These are phyloP conservation scores for Anarrhichthys ocellatus DNA, from an alignment of 2,113 vertebrate genomes.

Conservation along the genomic window DNA sequence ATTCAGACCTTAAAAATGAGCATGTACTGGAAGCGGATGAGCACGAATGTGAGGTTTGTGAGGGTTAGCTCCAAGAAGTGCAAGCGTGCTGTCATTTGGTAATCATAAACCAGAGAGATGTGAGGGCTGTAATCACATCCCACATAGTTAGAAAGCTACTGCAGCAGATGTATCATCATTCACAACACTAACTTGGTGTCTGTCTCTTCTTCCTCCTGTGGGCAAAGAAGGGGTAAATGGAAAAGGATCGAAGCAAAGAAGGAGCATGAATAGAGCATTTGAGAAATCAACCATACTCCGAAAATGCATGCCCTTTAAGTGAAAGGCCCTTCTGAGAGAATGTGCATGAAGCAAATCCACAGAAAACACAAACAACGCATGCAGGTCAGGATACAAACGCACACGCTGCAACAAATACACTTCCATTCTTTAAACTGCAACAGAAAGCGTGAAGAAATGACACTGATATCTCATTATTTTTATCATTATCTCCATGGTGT, in stretches of 20 bases:
- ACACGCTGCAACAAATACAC: constrained; percentile 5
- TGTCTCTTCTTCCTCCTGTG: constrained; percentile 71
- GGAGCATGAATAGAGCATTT: constrained; percentile 22
- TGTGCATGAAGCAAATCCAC: constrained; percentile 36
- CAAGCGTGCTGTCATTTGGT: constrained; percentile 52
- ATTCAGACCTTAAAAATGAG: constrained; percentile 39
- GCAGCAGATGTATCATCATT: constrained; percentile 52
- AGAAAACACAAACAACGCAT: constrained; percentile 44
- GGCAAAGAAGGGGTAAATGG: constrained; percentile 53
- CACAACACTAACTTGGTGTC: constrained; percentile 80
- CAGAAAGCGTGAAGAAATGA: background rate
- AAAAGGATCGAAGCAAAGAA: constrained; percentile 49
- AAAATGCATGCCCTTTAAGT: constrained; percentile 15
- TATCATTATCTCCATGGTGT: background rate
- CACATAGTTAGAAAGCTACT: constrained; percentile 56
- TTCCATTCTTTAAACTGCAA: background rate
- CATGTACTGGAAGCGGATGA: constrained; percentile 26
- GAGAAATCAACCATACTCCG: constrained; percentile 13
- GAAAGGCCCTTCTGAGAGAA: constrained; percentile 63
- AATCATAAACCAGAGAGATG: constrained; percentile 68
- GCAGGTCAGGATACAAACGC: constrained; percentile 42
- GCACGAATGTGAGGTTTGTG: constrained; percentile 37
- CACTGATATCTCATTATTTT: background rate
- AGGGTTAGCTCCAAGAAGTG: constrained; percentile 54
- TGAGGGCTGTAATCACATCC: constrained; percentile 65